Conservation (phyloP, 1,140 invertebrate genomes). For the Vanessa atalanta region DNA sequence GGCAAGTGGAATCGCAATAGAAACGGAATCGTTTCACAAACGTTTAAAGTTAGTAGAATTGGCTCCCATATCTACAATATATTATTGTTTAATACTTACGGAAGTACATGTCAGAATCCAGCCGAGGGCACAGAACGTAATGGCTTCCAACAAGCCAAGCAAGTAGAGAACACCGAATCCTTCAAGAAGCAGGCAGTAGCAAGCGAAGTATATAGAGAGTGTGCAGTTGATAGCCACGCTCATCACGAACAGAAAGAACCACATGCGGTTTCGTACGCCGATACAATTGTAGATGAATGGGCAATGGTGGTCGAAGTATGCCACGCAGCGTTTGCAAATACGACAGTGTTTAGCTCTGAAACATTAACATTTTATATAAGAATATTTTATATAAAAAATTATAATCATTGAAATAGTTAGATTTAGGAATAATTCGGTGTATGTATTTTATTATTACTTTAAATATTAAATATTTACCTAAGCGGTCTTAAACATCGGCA, state of each 20-base stretch:
- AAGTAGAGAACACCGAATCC: constrained; percentile 92
- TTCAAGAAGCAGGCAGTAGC: constrained; percentile 91
- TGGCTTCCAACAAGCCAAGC: constrained; percentile 89
- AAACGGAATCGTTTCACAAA: too few relatives aligned
- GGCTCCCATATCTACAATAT: too few relatives aligned
- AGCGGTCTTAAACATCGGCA: constrained; percentile 92
- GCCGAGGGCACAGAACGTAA: constrained; percentile 90
- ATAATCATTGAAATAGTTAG: neutral
- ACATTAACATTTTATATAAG: neutral
- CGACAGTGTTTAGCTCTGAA: constrained; percentile 93
- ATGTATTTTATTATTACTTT: neutral
- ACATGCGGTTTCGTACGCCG: constrained; percentile 91
- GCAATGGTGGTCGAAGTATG: constrained; percentile 97
- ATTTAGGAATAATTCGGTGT: neutral
- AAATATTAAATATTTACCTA: constrained; percentile 50
- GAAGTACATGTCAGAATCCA: constrained; percentile 94
- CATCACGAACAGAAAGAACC: constrained; percentile 95
- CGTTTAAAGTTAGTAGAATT: too few relatives aligned
- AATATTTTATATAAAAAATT: neutral
- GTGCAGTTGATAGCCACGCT: constrained; percentile 92
- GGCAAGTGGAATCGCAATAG: too few relatives aligned
- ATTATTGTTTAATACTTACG: constrained; percentile 81
- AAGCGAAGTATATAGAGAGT: constrained; percentile 93
- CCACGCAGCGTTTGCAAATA: constrained; percentile 94
- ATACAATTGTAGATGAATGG: constrained; percentile 98